These are phyloP conservation scores for Pimpla rufipes DNA, from an alignment of 2,888 invertebrate genomes.

Conservation along the genomic window DNA sequence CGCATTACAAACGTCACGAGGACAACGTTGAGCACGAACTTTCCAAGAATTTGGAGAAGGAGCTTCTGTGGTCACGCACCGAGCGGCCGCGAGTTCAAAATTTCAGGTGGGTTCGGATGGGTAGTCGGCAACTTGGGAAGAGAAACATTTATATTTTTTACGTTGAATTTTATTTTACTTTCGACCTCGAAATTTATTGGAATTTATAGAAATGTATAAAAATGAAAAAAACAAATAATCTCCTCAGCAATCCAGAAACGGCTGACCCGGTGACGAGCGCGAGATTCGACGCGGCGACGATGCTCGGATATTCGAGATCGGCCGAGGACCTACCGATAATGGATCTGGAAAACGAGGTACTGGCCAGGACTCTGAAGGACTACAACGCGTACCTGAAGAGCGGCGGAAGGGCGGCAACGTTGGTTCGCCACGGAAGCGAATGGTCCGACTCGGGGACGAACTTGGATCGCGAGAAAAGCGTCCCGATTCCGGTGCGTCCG, in stretches of 20 bases:
- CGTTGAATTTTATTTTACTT: no score
- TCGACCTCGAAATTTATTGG: no score
- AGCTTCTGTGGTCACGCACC: slow-evolving; percentile 75
- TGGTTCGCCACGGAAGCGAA: slow-evolving; percentile 20
- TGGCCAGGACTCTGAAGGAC: slow-evolving; percentile 79
- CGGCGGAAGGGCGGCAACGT: slow-evolving; percentile 47
- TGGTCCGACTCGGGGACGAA: slow-evolving; percentile 25
- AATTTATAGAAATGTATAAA: no score
- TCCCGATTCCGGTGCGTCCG: slow-evolving; percentile 14
- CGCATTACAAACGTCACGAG: slow-evolving; percentile 38
- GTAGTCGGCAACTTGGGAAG: no score
- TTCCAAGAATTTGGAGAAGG: slow-evolving; percentile 79
- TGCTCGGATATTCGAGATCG: slow-evolving; percentile 80
- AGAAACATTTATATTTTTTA: no score
- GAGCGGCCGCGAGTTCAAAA: slow-evolving; percentile 26
- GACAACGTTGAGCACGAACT: slow-evolving; percentile 79
- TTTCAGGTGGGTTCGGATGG: no score
- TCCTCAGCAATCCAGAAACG: not conserved
- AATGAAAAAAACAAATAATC: no score
- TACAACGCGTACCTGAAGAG: slow-evolving; percentile 79
- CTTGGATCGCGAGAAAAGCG: slow-evolving; percentile 19
- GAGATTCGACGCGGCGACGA: slow-evolving; percentile 78
- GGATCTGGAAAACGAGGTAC: slow-evolving; percentile 81
- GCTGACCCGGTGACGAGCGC: slow-evolving; percentile 18
- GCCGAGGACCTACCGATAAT: slow-evolving; percentile 80